A percentile compares a stretch with the other conserved stretches of the same genome.
Conservation (phyloP, 2,888 invertebrate species). For the Pocota personata region DNA sequence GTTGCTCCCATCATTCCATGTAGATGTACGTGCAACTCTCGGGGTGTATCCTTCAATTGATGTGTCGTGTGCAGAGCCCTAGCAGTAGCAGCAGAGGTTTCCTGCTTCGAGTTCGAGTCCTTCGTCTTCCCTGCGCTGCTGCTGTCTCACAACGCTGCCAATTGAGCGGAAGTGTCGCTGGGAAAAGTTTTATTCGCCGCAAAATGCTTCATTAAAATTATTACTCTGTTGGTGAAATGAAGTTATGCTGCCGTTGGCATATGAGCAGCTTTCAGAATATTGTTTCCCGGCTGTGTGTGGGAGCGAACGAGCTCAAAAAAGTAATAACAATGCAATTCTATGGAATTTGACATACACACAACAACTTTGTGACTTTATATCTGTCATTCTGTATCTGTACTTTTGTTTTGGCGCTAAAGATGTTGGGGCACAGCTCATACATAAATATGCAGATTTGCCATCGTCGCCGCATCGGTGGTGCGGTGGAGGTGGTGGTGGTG, state of each 20-base stretch:
- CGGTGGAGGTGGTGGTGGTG: too few relatives aligned
- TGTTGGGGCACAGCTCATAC: constrained; percentile 8
- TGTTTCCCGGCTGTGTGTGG: neutral
- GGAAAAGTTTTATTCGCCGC: constrained; percentile 69
- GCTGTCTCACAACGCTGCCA: constrained; percentile 27
- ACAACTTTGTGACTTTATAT: constrained; percentile 62
- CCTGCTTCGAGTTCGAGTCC: constrained; percentile 41
- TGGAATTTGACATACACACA: constrained; percentile 57
- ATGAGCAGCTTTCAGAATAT: constrained; percentile 42
- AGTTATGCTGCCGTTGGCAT: constrained; percentile 67
- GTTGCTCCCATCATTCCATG: constrained; percentile 6
- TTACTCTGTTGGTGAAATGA: constrained; percentile 62
- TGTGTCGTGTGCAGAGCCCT: constrained; percentile 65
- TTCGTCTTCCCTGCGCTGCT: neutral
- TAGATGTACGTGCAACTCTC: constrained; percentile 23
- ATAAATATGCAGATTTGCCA: constrained; percentile 68
- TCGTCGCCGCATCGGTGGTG: neutral
- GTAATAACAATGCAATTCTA: constrained; percentile 70
- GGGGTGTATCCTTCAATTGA: constrained; percentile 64
- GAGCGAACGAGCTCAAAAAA: constrained; percentile 36
- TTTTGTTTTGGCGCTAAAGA: constrained; percentile 20
- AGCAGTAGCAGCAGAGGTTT: constrained; percentile 20
- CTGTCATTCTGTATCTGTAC: constrained; percentile 47
- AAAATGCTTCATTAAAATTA: constrained; percentile 74
- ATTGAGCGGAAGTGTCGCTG: constrained; percentile 74